These are phyloP conservation scores for Rotaria socialis DNA, from an alignment of 2,888 invertebrate genomes.

Conservation along the genomic window DNA sequence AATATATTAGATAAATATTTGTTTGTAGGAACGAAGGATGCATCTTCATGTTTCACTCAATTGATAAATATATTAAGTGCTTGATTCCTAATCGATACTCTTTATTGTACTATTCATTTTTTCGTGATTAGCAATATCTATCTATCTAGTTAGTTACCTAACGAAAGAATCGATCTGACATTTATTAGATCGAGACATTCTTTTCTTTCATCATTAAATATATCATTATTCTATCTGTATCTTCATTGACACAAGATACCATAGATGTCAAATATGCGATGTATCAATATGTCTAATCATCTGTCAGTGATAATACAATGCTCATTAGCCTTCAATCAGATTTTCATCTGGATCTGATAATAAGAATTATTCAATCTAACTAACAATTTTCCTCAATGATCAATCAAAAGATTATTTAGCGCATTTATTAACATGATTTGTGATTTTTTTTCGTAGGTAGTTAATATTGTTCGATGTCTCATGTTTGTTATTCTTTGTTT, in stretches of 20 bases:
- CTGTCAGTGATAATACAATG: neutral
- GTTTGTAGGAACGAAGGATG: no score
- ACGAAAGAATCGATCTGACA: neutral
- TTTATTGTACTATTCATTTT: neutral
- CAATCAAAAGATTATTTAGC: neutral
- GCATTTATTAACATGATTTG: neutral
- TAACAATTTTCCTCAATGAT: neutral
- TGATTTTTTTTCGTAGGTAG: neutral
- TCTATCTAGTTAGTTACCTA: neutral
- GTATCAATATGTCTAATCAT: neutral
- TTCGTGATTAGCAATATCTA: neutral
- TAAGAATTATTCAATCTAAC: neutral
- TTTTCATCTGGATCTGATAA: neutral
- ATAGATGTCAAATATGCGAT: neutral
- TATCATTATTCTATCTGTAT: neutral
- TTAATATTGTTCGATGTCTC: neutral
- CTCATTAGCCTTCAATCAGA: neutral
- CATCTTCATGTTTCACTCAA: no score
- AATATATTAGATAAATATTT: no score
- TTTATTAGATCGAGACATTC: neutral
- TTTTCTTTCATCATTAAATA: neutral
- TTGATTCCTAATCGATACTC: no score
- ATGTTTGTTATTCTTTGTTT: neutral
- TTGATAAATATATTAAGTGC: no score
- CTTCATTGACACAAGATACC: neutral